A percentile compares a stretch with the other conserved stretches of the same genome.
These are phyloP conservation scores for Anarhynchus alexandrinus DNA, from an alignment of 2,113 vertebrate genomes.

Conservation along the genomic window DNA sequence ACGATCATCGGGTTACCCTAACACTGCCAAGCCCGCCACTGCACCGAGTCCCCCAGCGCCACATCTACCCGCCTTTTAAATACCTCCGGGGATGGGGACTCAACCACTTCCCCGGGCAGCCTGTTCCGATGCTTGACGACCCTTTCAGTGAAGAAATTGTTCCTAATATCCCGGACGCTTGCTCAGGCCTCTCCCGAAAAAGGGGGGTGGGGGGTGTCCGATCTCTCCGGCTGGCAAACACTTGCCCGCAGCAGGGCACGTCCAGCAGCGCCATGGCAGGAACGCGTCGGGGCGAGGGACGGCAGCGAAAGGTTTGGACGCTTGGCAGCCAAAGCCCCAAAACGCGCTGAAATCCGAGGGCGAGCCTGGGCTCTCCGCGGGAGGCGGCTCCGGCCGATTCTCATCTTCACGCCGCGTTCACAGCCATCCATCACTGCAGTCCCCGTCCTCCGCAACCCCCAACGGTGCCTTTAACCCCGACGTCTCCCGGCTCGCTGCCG, in stretches of 20 bases:
- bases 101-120: not conserved
- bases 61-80: not conserved
- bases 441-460: not conserved
- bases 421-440: accelerated
- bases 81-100: not conserved
- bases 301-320: not conserved
- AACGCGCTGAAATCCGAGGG: not conserved
- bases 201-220: too few relatives aligned
- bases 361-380: not conserved
- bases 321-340: not conserved
- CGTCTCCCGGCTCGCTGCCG: not conserved
- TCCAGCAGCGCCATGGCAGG: not conserved
- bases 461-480: not conserved
- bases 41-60: not conserved
- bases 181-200: not conserved
- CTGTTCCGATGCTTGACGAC: not conserved
- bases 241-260: not conserved
- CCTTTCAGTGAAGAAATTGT: not conserved
- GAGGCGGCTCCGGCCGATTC: not conserved
- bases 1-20: not conserved
- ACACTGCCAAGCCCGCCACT: not conserved
- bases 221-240: too few relatives aligned
- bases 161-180: too few relatives aligned
- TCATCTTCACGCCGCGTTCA: not conserved
- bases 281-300: not conserved